phyloP scores from a whole-genome alignment of 2,113 vertebrate species.

The Aleadryas rufinucha region DNA sequence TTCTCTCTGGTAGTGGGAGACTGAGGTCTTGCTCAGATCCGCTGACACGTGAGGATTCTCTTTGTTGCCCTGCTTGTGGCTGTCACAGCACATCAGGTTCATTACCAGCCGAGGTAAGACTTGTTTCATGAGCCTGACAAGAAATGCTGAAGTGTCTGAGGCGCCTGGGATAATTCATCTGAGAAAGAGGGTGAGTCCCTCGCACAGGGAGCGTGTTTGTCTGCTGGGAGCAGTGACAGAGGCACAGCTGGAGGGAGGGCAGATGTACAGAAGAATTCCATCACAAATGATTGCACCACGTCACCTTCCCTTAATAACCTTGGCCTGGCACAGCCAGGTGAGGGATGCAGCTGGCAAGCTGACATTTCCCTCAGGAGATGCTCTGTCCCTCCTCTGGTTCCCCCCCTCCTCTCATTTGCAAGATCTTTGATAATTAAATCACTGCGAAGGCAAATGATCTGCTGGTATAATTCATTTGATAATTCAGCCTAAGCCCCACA shows the following conservation, averaged over 20 bases:
- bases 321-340: neutral
- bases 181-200: neutral
- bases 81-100: constrained; percentile 7
- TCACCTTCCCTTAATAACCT: neutral
- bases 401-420: neutral
- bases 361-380: constrained; percentile 23
- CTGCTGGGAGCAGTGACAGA: neutral
- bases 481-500: neutral
- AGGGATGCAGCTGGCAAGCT: neutral
- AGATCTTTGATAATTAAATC: constrained; percentile 57
- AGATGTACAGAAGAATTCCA: neutral
- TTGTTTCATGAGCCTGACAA: neutral
- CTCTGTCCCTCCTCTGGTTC: neutral
- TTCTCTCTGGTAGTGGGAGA: neutral
- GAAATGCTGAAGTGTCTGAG: neutral
- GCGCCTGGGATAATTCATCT: neutral
- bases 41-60: neutral
- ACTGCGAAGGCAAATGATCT: neutral
- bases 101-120: neutral
- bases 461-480: neutral
- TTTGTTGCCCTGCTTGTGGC: constrained; percentile 9
- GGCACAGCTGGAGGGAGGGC: neutral
- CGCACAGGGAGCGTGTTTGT: neutral
- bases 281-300: neutral
- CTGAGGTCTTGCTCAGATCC: neutral